These are phyloP conservation scores for Griposia aprilina DNA, from an alignment of 2,888 invertebrate species.

Conservation along the genomic window DNA sequence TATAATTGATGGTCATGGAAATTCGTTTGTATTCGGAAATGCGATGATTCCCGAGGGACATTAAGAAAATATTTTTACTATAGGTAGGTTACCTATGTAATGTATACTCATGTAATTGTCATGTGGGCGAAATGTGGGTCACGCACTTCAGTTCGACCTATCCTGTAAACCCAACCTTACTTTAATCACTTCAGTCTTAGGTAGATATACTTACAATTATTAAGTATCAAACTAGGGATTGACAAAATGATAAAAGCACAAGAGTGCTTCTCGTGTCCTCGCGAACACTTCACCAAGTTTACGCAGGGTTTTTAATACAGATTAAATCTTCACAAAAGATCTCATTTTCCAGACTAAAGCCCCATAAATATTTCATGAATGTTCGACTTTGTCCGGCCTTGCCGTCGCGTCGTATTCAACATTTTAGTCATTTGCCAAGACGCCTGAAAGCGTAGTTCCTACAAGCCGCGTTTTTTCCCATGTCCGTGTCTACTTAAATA, in stretches of 20 bases:
- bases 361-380: conserved; percentile 9
- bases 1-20: too few species aligned
- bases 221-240: too few species aligned
- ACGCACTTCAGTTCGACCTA: too few species aligned
- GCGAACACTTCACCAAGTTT: neutral
- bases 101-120: too few species aligned
- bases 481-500: neutral
- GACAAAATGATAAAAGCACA: neutral
- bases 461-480: conserved; percentile 9
- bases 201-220: too few species aligned
- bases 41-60: too few species aligned
- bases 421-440: conserved; percentile 31
- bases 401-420: conserved; percentile 3
- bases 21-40: too few species aligned
- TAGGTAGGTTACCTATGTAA: too few species aligned
- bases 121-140: too few species aligned
- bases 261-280: neutral
- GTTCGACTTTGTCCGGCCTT: conserved; percentile 4
- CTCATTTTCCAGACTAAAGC: neutral
- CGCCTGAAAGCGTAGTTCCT: conserved; percentile 33
- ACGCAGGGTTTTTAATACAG: neutral
- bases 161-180: too few species aligned
- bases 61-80: too few species aligned
- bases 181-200: too few species aligned
- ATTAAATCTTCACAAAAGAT: conserved; percentile 4